Percentiles rank a stretch among this genome's conserved stretches.
These are phyloP conservation scores for Enteromius afrohamiltoni DNA, from an alignment of 2,797 vertebrate species.

Conservation along the genomic window DNA sequence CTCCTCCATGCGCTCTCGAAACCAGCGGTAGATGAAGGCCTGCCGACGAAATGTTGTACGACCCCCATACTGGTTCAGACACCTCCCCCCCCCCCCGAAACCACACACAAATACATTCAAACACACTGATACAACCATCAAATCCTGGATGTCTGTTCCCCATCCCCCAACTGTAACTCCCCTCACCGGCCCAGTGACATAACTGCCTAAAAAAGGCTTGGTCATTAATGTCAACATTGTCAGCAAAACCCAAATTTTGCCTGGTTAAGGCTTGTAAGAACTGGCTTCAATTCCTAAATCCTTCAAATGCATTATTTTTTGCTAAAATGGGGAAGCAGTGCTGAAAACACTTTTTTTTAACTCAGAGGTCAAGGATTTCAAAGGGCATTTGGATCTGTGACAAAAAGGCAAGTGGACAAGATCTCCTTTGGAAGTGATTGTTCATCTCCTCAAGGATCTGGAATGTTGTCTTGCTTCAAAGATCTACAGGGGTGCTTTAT, in stretches of 20 bases:
- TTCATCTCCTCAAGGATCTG: constrained; percentile 57
- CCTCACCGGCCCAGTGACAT: constrained; percentile 51
- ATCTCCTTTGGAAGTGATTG: constrained; percentile 56
- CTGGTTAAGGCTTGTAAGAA: constrained; percentile 35
- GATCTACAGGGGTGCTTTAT: constrained; percentile 55
- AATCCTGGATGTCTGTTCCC: constrained; percentile 27
- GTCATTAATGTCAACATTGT: constrained; percentile 53
- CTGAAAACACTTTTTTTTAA: constrained; percentile 11
- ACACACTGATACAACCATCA: constrained; percentile 26
- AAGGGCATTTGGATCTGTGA: constrained; percentile 37
- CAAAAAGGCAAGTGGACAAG: constrained; percentile 57
- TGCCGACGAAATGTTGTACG: constrained; percentile 48
- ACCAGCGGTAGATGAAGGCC: constrained; percentile 37
- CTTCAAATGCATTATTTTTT: constrained; percentile 1
- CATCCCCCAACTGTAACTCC: constrained; percentile 39
- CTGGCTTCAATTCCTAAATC: neutral
- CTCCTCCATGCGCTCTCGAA: constrained; percentile 49
- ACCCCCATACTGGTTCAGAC: constrained; percentile 44
- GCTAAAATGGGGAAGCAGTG: constrained; percentile 24
- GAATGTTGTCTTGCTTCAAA: constrained; percentile 39
- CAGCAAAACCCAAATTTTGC: constrained; percentile 48
- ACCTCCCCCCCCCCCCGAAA: constrained; percentile 13
- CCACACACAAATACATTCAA: constrained; percentile 17
- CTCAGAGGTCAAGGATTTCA: constrained; percentile 25
- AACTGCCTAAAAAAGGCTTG: constrained; percentile 40